Percentiles rank a stretch among this genome's conserved stretches.
Conservation (phyloP, 2,797 vertebrate genomes). For the Protonibea diacanthus region DNA sequence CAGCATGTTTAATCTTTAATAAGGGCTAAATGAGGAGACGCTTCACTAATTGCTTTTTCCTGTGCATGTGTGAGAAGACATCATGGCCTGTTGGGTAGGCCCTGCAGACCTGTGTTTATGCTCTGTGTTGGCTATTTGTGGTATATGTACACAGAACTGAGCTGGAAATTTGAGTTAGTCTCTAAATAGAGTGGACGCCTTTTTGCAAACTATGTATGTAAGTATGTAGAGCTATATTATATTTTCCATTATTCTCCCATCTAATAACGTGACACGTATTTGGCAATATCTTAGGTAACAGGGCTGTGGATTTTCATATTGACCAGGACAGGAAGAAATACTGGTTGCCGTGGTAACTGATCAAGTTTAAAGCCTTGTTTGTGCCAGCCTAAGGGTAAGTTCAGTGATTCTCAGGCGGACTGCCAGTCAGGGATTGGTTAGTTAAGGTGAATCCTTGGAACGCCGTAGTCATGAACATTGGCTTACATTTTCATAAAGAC, state of each 20-base stretch:
- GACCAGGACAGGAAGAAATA: slow-evolving; percentile 14
- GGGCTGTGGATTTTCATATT: slow-evolving; percentile 3
- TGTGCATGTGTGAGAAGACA: neutral
- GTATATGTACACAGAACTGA: neutral
- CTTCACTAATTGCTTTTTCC: neutral
- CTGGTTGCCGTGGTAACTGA: slow-evolving; percentile 44
- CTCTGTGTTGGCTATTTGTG: slow-evolving; percentile 2
- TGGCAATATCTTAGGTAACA: slow-evolving; percentile 3
- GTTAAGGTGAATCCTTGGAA: slow-evolving; percentile 19
- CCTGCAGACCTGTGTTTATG: neutral
- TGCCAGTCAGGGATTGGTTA: slow-evolving; percentile 23
- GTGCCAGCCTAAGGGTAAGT: slow-evolving; percentile 8
- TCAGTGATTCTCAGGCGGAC: slow-evolving; percentile 20
- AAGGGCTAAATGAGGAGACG: neutral
- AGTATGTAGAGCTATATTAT: neutral
- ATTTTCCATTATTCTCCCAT: slow-evolving; percentile 7
- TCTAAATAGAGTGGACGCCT: neutral
- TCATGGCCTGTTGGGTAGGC: neutral
- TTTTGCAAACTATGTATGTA: neutral
- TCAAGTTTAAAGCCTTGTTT: slow-evolving; percentile 41
- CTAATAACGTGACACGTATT: neutral
- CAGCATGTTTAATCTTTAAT: slow-evolving; percentile 10
- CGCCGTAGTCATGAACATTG: neutral
- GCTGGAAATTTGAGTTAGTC: neutral
- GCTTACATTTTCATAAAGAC: slow-evolving; percentile 12